Conservation (phyloP, 2,888 invertebrate species). For the Esperia sulphurella region DNA sequence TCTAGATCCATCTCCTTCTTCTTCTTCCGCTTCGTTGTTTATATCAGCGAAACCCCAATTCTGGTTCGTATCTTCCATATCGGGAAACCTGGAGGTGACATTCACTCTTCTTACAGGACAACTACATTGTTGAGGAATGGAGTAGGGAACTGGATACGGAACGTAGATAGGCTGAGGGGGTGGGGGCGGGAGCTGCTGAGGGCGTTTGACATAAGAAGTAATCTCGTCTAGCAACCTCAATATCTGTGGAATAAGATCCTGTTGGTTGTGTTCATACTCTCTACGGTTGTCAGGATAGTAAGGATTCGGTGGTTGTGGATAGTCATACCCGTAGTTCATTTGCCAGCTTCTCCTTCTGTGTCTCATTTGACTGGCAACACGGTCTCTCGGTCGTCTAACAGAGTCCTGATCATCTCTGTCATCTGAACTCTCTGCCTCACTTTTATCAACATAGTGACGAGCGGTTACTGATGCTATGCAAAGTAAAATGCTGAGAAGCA, state of each 20-base stretch:
- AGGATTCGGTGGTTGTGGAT: slow-evolving; percentile 30
- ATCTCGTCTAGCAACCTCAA: slow-evolving; percentile 53
- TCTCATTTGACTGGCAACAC: slow-evolving; percentile 25
- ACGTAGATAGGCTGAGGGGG: slow-evolving; percentile 58
- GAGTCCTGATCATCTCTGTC: slow-evolving; percentile 22
- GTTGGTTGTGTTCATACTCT: slow-evolving; percentile 38
- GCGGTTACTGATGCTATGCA: slow-evolving; percentile 37
- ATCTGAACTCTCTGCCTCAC: slow-evolving; percentile 26
- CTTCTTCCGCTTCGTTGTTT: slow-evolving; percentile 23
- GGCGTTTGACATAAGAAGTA: slow-evolving; percentile 34
- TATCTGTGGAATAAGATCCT: slow-evolving; percentile 45
- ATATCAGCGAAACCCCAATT: slow-evolving; percentile 47
- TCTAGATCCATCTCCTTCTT: slow-evolving; percentile 40
- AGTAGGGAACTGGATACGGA: slow-evolving; percentile 49
- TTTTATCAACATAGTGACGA: slow-evolving; percentile 34
- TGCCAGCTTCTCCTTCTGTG: slow-evolving; percentile 51
- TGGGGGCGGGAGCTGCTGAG: slow-evolving; percentile 32
- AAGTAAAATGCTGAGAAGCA: slow-evolving; percentile 36
- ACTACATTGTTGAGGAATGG: slow-evolving; percentile 28
- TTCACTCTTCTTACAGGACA: slow-evolving; percentile 28
- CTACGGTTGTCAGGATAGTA: slow-evolving; percentile 41
- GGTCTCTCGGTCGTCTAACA: slow-evolving; percentile 24
- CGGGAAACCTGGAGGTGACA: slow-evolving; percentile 36
- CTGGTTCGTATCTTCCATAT: slow-evolving; percentile 46
- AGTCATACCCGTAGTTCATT: slow-evolving; percentile 46